Evolutionary conservation across 2,113 vertebrate genomes (phyloP).

Genomic region (Motacilla alba): DNA sequence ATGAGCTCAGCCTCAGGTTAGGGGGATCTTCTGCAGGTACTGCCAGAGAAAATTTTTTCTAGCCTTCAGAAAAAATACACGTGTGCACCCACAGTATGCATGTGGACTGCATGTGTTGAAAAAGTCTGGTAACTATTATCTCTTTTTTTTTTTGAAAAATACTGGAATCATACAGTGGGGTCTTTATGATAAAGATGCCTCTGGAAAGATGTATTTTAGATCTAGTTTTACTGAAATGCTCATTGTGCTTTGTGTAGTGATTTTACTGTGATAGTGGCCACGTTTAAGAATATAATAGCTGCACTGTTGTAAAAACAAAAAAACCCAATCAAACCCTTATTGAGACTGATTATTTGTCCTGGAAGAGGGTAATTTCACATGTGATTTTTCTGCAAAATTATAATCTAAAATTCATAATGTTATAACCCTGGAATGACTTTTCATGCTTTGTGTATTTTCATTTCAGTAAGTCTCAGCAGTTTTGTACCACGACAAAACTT

Average conservation of each 20-base stretch:
- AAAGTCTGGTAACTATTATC: neutral
- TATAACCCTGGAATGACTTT: neutral
- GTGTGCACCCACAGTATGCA: neutral
- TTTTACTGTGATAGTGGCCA: neutral
- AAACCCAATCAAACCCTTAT: neutral
- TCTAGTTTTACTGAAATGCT: neutral
- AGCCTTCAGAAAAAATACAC: neutral
- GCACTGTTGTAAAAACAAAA: neutral
- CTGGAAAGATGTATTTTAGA: neutral
- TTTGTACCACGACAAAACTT: constrained; percentile 92
- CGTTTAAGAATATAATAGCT: neutral
- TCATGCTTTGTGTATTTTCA: constrained; percentile 19
- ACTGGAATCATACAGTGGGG: neutral
- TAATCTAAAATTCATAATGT: neutral
- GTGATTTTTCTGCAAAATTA: neutral
- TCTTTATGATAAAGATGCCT: neutral
- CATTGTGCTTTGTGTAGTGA: neutral
- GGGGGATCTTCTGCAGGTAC: neutral
- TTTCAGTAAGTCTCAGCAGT: constrained; percentile 93
- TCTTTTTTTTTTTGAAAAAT: constrained; percentile 8
- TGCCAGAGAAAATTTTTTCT: neutral
- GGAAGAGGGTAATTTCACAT: neutral
- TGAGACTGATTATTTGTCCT: neutral
- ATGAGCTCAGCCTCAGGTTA: neutral
- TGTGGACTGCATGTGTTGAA: neutral